Percentiles rank a stretch among this genome's conserved stretches.
These are phyloP conservation scores for Vespertilio murinus DNA, from an alignment of 2,797 vertebrate species.

Conservation along the genomic window DNA sequence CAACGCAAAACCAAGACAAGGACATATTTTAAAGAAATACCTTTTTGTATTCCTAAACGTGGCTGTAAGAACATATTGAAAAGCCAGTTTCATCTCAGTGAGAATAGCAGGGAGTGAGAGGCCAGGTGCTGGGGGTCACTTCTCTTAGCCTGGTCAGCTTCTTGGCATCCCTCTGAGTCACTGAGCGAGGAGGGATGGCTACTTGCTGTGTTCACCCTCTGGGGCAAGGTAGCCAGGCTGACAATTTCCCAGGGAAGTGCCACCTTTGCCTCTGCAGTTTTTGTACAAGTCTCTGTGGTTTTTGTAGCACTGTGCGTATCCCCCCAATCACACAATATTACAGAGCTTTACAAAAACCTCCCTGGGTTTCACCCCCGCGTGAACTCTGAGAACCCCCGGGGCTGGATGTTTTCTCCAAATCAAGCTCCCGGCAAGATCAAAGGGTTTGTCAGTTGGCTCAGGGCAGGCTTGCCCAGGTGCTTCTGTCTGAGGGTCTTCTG, in stretches of 20 bases:
- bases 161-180: not conserved
- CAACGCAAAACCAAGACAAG: not conserved
- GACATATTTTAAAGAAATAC: not conserved
- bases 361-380: not conserved
- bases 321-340: constrained; percentile 54
- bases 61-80: not conserved
- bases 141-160: not conserved
- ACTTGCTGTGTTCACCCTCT: not conserved
- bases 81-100: not conserved
- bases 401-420: constrained; percentile 18
- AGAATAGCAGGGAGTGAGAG: not conserved
- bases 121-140: not conserved
- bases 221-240: not conserved
- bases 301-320: constrained; percentile 68
- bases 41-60: not conserved
- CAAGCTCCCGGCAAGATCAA: constrained; percentile 56
- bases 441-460: constrained; percentile 32
- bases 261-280: constrained; percentile 45
- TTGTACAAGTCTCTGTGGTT: constrained; percentile 64
- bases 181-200: not conserved
- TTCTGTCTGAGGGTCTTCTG: not conserved
- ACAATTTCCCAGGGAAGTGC: not conserved
- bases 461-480: not conserved
- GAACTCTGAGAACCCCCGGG: not conserved
- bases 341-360: constrained; percentile 72